Evolutionary conservation across 1,140 invertebrate species (phyloP).

Genomic region (Melitaea cinxia): DNA sequence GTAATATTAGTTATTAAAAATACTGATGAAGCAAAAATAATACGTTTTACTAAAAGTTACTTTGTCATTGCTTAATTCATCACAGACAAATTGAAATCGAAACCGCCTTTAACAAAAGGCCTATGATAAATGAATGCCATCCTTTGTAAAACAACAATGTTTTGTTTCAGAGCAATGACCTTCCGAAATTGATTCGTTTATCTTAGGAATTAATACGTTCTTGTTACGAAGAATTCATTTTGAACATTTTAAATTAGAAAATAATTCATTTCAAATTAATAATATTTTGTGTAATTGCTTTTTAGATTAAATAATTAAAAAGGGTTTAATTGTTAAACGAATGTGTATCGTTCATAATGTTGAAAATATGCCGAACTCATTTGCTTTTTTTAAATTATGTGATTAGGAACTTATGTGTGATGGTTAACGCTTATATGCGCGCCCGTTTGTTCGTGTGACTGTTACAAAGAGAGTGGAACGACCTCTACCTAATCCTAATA

Average conservation of each 20-base stretch:
- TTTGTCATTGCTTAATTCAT: neutral
- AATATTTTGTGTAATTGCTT: neutral
- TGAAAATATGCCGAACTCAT: neutral
- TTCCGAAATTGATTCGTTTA: slow-evolving; percentile 13
- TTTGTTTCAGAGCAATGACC: slow-evolving; percentile 5
- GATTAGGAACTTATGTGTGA: too few relatives aligned
- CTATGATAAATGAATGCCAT: slow-evolving; percentile 13
- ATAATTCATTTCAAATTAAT: neutral
- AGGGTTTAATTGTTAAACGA: neutral
- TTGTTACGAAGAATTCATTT: neutral
- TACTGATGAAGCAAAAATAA: neutral
- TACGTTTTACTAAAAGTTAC: neutral
- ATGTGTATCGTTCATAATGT: neutral
- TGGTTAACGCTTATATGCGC: too few relatives aligned
- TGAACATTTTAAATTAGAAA: neutral
- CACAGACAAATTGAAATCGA: slow-evolving; percentile 15
- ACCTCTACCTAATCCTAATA: too few relatives aligned
- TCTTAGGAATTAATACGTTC: slow-evolving; percentile 1
- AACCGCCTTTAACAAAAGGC: slow-evolving; percentile 6
- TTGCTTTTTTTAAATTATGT: neutral
- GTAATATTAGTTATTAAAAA: too few relatives aligned
- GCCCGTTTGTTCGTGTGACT: too few relatives aligned
- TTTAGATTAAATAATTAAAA: neutral
- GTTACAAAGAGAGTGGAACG: too few relatives aligned
- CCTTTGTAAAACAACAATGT: neutral